Base-by-base conservation (phyloP, 2,797 vertebrate species). In the Lycodopsis pacificus region DNA sequence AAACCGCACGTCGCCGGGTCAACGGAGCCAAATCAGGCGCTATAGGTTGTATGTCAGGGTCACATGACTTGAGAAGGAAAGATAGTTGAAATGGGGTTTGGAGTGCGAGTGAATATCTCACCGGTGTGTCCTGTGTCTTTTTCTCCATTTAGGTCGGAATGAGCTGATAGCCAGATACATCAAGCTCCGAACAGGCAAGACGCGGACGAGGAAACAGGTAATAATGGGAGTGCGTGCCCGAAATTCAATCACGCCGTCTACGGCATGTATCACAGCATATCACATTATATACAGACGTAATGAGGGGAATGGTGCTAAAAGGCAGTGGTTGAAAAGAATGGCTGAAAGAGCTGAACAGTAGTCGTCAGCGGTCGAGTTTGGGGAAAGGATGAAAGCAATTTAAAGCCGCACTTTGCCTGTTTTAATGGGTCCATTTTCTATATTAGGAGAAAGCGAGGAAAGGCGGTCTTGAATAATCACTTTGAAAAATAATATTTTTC, bases 151-250 rank as follows among this genome's bases (percentile, higher is more conserved):
- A 99, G 98, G 98, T 95, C 97, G 98, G 87, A 99, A 99, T 89
- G 98, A 99, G 95, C 94, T 99, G 92, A 99, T 99, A 95, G 98
- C 98, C 92, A 97, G 98, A 96, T 99, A 99, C 96, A 99, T 99
- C 96, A 99, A 99, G 92, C 96, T 99, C 82, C 94, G 98, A 89
- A 99, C 98, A 56, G 98, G 98, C 79, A 99, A 99, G 94, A 99
- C 98, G 91, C 96, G 98, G 90, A 99, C 98, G 87, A 97, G 98
- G 93, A 99, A 99, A 92, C 98, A 99, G 98, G 98, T 99, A 89
- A 86, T 70, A 22, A 79, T 34, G 59, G 58, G 59, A 64, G 71
- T 64, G 53, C 36, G 44, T 32, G 53, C 44, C n/a, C 78, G 44
- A 58, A 76, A 65, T 77, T 69, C 32, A 77, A 73, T 75, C 56